Base-by-base conservation (phyloP, 2,888 invertebrate genomes). In the Willowsia nigromaculata region DNA sequence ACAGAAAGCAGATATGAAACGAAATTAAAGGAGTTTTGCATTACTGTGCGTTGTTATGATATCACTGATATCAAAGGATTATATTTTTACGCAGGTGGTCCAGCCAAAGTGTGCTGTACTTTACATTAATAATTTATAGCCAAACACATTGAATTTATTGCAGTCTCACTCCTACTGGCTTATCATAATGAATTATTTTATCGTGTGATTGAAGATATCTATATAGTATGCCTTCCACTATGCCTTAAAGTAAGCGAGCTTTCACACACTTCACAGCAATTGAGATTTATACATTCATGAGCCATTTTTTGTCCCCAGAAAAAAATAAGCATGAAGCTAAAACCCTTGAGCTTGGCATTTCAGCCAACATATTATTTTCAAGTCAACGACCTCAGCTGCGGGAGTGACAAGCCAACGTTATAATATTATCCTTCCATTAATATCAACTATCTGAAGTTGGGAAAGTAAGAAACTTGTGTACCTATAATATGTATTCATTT, bases 281-380 rank as follows among this genome's bases (percentile, higher is more conserved):
- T 47, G 15, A 81, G 80, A 80, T 80, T 56, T 53, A 80, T 56
- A 80, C 37, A 65, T 86, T 68, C 30, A 33, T n/a, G 37, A 65
- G 47, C 62, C 25, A 80, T 81, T 78, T 65, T 80, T 86, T 86
- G 80, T 80, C 37, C 86, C 47, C 56, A 68, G 65, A 68, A 85
- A 85, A 59, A 81, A 62, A 62, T n/a, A 37, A n/a, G 68, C 40
- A 71, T 18, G 30, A 88, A 88, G 83, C 43, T 37, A 18, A 88
- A 89, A 83, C 78, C 89, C 89, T 85, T 89, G 89, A 89, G 89
- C 89, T 89, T 89, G 89, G 89, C 89, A 89, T 83, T 84, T 47
- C 47, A 83, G 83, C 84, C 89, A 89, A 89, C 50, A 83, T 84
- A 84, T 80, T 89, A 62, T 83, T 68, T 80, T 30, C 74, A 78